A percentile compares a stretch with the other conserved stretches of the same genome.
phyloP scores from a whole-genome alignment of 2,797 vertebrate species.

The Lutjanus campechanus region DNA sequence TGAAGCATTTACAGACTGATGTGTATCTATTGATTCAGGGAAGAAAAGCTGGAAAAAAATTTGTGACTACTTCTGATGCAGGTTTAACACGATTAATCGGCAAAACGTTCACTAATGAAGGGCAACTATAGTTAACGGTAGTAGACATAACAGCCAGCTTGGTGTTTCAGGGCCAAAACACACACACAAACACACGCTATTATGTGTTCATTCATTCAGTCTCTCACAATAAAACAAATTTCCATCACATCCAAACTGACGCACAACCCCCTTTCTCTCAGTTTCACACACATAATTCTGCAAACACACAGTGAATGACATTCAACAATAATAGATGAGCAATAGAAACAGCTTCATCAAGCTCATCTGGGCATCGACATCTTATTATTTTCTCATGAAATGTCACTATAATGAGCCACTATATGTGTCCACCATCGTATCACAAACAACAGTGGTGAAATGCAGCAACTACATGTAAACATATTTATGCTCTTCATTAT shows the following conservation, averaged over 20 bases:
- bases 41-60: not conserved
- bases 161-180: constrained; percentile 20
- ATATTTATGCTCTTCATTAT: not conserved
- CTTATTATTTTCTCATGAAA: not conserved
- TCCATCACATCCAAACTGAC: constrained; percentile 1
- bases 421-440: not conserved
- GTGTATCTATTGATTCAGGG: too few species aligned
- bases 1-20: too few species aligned
- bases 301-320: constrained; percentile 19
- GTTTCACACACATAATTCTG: constrained; percentile 15
- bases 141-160: not conserved
- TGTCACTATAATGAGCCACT: not conserved
- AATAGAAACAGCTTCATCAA: too few species aligned
- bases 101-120: not conserved
- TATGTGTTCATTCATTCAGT: not conserved
- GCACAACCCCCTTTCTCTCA: not conserved
- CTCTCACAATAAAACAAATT: not conserved
- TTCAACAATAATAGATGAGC: not conserved
- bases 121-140: too few species aligned
- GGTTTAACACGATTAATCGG: not conserved
- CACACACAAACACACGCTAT: not conserved
- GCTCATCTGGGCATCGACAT: not conserved
- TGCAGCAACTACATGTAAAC: not conserved
- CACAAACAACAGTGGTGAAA: not conserved
- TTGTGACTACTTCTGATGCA: not conserved